Percentiles rank a stretch among this genome's conserved stretches.
These are phyloP conservation scores for Lasioglossum calceatum DNA, from an alignment of 2,888 invertebrate genomes.

Conservation along the genomic window DNA sequence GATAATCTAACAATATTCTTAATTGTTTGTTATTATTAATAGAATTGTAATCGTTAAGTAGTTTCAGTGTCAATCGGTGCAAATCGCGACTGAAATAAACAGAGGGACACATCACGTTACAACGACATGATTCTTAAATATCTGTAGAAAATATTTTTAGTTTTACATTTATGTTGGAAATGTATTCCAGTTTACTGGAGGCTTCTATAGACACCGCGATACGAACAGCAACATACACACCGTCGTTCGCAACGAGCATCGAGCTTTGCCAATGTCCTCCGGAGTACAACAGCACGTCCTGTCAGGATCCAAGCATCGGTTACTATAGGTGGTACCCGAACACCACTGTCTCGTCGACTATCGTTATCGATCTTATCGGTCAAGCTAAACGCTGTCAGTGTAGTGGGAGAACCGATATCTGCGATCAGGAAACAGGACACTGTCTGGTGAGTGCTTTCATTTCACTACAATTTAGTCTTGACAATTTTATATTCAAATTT, in stretches of 20 bases:
- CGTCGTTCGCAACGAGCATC: constrained; percentile 91
- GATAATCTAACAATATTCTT: too few species aligned
- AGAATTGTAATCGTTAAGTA: too few species aligned
- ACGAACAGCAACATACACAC: constrained; percentile 88
- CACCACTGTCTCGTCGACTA: constrained; percentile 87
- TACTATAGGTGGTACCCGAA: constrained; percentile 91
- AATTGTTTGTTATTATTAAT: too few species aligned
- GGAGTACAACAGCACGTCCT: constrained; percentile 94
- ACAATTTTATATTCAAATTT: neutral
- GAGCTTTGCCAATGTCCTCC: constrained; percentile 94
- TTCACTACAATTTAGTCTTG: neutral
- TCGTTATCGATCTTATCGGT: constrained; percentile 92
- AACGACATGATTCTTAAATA: constrained; percentile 62
- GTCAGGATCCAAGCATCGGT: constrained; percentile 94
- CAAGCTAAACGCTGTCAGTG: constrained; percentile 93
- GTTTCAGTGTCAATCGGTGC: too few species aligned
- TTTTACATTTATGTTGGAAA: neutral
- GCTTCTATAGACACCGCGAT: constrained; percentile 94
- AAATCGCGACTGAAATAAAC: neutral
- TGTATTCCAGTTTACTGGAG: constrained; percentile 87
- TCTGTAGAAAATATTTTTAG: constrained; percentile 86
- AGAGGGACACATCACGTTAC: neutral
- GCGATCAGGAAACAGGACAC: constrained; percentile 93
- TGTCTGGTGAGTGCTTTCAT: constrained; percentile 88
- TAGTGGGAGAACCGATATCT: constrained; percentile 90